Evolutionary conservation across 2,888 invertebrate genomes (phyloP).

Genomic region (Chaetogeoica ovagalla): DNA sequence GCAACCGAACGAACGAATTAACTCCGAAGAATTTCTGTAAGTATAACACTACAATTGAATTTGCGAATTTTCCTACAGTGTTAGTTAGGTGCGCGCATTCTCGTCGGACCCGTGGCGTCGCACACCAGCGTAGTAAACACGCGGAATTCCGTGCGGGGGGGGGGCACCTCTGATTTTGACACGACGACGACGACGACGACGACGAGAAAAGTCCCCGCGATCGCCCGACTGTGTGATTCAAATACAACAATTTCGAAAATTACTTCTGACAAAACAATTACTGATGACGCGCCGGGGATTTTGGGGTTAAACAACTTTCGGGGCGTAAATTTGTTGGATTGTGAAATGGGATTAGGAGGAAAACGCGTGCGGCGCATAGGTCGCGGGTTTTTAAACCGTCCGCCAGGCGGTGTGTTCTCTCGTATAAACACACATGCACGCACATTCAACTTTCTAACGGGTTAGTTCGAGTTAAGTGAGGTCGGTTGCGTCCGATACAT

Average conservation of each 20-base stretch:
- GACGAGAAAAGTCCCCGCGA: constrained; percentile 41
- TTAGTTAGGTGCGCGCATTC: not conserved
- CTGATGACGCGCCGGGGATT: constrained; percentile 39
- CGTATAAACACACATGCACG: not conserved
- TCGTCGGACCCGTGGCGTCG: not conserved
- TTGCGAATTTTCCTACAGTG: not conserved
- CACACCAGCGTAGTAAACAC: not conserved
- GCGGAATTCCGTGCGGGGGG: not conserved
- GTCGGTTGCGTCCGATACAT: constrained; percentile 44
- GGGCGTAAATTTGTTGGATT: constrained; percentile 50
- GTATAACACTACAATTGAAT: not conserved
- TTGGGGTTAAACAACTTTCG: constrained; percentile 51
- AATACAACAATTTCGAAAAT: constrained; percentile 52
- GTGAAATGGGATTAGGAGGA: constrained; percentile 49
- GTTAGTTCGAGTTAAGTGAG: constrained; percentile 49
- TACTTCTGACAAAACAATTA: constrained; percentile 52
- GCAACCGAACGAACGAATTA: too few species aligned
- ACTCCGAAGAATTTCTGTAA: not conserved
- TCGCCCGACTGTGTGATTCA: constrained; percentile 51
- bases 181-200: constrained; percentile 21
- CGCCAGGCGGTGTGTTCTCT: not conserved
- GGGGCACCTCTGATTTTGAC: constrained; percentile 48
- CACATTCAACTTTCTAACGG: constrained; percentile 47
- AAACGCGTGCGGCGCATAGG: constrained; percentile 9
- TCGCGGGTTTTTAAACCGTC: constrained; percentile 40